Conservation (phyloP, 2,113 vertebrate genomes). For the Anguilla japonica region DNA sequence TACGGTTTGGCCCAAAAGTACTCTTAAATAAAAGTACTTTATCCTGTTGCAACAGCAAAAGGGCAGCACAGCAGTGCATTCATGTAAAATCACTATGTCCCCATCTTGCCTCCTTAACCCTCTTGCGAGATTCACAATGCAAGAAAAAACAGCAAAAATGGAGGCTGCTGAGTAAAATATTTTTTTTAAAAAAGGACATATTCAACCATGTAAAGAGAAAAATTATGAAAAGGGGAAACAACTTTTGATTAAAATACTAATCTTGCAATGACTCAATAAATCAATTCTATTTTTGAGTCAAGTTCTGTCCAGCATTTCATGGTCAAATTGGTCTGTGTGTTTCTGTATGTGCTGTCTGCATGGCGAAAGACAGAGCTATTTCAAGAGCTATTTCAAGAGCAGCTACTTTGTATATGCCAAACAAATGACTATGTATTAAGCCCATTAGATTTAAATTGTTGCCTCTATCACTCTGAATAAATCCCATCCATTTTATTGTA, state of each 20-base stretch:
- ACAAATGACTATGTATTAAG: not conserved
- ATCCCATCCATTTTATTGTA: slow-evolving; percentile 41
- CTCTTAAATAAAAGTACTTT: not conserved
- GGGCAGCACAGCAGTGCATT: not conserved
- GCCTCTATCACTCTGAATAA: slow-evolving; percentile 50
- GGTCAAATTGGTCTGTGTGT: slow-evolving; percentile 45
- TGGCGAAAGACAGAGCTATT: not conserved
- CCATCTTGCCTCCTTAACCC: not conserved
- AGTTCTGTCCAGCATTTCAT: slow-evolving; percentile 57
- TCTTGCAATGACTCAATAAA: not conserved
- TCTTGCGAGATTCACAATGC: not conserved
- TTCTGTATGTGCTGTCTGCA: not conserved
- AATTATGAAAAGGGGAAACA: not conserved
- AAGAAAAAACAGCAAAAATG: not conserved
- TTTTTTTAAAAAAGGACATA: not conserved
- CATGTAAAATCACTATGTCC: not conserved
- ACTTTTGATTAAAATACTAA: not conserved
- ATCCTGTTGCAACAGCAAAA: not conserved
- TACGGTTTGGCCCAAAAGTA: not conserved
- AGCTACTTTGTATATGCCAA: not conserved
- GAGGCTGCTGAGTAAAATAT: not conserved
- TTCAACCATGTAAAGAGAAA: not conserved
- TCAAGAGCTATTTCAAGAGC: not conserved
- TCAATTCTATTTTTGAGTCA: slow-evolving; percentile 60
- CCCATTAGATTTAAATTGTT: slow-evolving; percentile 50